Conservation (phyloP, 1,140 invertebrate species). For the Idris sp. region DNA sequence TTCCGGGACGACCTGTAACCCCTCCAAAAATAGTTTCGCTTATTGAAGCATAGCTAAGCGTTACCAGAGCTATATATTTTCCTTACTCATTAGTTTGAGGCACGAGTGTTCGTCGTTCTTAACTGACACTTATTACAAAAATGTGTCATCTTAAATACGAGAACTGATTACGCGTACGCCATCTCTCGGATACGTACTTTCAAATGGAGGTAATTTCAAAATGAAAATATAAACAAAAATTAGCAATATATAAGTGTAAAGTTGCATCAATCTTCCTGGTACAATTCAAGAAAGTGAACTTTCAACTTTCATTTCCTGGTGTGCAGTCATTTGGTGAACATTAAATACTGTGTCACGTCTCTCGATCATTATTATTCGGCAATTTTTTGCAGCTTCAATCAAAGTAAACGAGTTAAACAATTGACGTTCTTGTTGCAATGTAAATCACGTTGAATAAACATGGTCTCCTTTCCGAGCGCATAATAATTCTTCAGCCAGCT, state of each 20-base stretch:
- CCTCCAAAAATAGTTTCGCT: conserved; percentile 85
- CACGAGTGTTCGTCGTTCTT: conserved; percentile 76
- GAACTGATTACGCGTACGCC: no score
- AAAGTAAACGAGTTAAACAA: conserved; percentile 18
- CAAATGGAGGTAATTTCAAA: conserved; percentile 3
- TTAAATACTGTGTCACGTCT: conserved; percentile 20
- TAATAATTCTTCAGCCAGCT: conserved; percentile 23
- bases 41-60: conserved; percentile 83
- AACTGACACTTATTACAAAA: neutral
- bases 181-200: no score
- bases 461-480: conserved; percentile 6
- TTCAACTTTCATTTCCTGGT: conserved; percentile 1
- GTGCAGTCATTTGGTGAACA: conserved; percentile 4
- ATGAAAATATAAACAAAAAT: no score
- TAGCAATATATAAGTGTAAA: no score
- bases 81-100: conserved; percentile 93
- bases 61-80: conserved; percentile 91
- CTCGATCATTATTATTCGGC: conserved; percentile 3
- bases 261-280: no score
- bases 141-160: no score
- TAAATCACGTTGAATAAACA: conserved; percentile 34
- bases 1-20: conserved; percentile 85
- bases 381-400: neutral
- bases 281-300: no score
- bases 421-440: conserved; percentile 27